A percentile compares a stretch with the other conserved stretches of the same genome.
These are phyloP conservation scores for Crossaster papposus DNA, from an alignment of 53 echinoderm and acorn worm species.

Conservation along the genomic window DNA sequence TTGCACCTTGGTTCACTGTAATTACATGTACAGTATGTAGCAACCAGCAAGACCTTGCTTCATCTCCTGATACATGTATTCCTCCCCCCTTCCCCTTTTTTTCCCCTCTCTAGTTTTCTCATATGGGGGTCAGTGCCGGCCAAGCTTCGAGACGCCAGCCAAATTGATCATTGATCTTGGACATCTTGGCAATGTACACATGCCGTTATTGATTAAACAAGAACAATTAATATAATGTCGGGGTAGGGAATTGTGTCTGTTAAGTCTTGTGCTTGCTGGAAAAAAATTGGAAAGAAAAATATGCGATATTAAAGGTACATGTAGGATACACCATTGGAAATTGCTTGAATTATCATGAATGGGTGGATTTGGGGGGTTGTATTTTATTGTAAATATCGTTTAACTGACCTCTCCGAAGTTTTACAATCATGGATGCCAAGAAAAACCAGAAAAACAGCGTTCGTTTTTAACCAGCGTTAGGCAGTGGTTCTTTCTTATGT, in stretches of 20 bases:
- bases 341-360: too few species aligned
- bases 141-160: constrained; percentile 39
- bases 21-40: constrained; percentile 15
- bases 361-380: too few species aligned
- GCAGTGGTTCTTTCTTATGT: too few species aligned
- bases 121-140: constrained; percentile 16
- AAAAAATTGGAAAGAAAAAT: not conserved
- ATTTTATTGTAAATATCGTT: too few species aligned
- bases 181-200: constrained; percentile 30
- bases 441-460: too few species aligned
- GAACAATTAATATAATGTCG: constrained; percentile 32
- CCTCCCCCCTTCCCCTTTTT: not conserved
- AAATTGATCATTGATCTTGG: constrained; percentile 59
- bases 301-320: too few species aligned
- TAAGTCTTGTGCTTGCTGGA: not conserved
- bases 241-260: not conserved
- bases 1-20: not conserved
- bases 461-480: too few species aligned
- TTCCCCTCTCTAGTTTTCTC: not conserved
- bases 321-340: too few species aligned
- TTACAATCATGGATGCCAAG: too few species aligned
- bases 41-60: not conserved
- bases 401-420: too few species aligned
- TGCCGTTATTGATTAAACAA: constrained; percentile 53
- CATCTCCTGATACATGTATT: not conserved